These are phyloP conservation scores for Stomorhina lunata DNA, from an alignment of 2,888 invertebrate species.

Conservation along the genomic window DNA sequence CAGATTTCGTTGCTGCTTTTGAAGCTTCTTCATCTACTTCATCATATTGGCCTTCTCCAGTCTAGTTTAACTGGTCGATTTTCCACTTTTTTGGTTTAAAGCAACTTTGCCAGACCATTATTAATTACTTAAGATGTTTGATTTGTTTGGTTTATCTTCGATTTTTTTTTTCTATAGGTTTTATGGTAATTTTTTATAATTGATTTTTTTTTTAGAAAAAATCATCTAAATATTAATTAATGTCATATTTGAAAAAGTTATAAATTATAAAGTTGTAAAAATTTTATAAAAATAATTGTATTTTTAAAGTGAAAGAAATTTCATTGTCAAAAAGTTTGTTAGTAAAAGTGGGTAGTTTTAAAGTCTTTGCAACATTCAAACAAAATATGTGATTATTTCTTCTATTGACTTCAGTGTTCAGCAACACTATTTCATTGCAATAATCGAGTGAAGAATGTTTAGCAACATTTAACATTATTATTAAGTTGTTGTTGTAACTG, in stretches of 20 bases:
- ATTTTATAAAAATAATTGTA: neutral
- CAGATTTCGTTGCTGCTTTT: neutral
- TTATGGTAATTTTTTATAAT: constrained; percentile 37
- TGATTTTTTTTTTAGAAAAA: constrained; percentile 51
- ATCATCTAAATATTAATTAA: constrained; percentile 34
- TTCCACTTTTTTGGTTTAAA: neutral
- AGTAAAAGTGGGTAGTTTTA: too few species aligned
- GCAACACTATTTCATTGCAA: too few species aligned
- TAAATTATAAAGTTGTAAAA: constrained; percentile 7
- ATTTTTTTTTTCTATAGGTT: constrained; percentile 26
- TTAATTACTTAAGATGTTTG: constrained; percentile 51
- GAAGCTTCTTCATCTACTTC: constrained; percentile 10
- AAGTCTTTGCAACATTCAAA: too few species aligned
- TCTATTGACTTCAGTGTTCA: too few species aligned
- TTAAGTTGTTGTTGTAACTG: too few species aligned
- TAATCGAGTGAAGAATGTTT: too few species aligned
- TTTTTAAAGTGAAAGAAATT: constrained; percentile 8
- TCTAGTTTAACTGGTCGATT: constrained; percentile 62
- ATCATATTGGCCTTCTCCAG: constrained; percentile 27
- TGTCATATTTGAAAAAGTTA: constrained; percentile 40
- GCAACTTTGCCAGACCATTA: constrained; percentile 36
- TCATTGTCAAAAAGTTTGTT: neutral
- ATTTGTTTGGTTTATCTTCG: constrained; percentile 31
- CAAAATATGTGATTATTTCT: too few species aligned
- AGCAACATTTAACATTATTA: too few species aligned